These are phyloP conservation scores for Dysdera silvatica DNA, from an alignment of 1,140 invertebrate genomes.

Conservation along the genomic window DNA sequence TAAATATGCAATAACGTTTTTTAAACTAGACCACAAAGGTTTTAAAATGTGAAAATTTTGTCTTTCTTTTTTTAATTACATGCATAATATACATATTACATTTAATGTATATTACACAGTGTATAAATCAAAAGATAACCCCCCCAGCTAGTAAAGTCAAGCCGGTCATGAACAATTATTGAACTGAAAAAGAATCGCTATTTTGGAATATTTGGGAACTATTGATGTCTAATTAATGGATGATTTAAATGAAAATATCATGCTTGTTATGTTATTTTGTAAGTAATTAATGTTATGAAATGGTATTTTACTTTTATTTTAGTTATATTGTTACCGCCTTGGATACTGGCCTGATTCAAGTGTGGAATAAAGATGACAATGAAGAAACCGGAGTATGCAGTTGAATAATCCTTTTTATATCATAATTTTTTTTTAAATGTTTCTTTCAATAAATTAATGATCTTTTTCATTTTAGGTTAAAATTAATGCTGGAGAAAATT, in stretches of 20 bases:
- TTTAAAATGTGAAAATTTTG: too few species aligned
- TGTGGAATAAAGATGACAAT: conserved; percentile 45
- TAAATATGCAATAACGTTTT: too few species aligned
- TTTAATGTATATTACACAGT: too few species aligned
- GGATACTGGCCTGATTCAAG: conserved; percentile 51
- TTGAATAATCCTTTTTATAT: background rate
- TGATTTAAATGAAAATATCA: background rate
- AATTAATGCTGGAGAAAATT: conserved; percentile 40
- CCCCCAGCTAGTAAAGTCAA: too few species aligned
- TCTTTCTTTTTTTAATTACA: too few species aligned
- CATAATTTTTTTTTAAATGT: background rate
- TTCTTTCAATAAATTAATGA: background rate
- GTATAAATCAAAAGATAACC: too few species aligned
- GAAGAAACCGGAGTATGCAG: conserved; percentile 12
- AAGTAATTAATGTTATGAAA: conserved; percentile 17
- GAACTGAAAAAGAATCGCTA: background rate
- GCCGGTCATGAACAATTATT: too few species aligned
- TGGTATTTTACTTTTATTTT: conserved; percentile 37
- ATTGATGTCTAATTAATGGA: background rate
- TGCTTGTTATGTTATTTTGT: background rate
- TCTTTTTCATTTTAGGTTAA: conserved; percentile 16
- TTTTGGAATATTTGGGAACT: background rate
- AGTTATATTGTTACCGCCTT: conserved; percentile 50
- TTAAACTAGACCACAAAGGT: too few species aligned
- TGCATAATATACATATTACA: too few species aligned